Percentiles rank a stretch among this genome's conserved stretches.
Conservation (phyloP, 2,888 invertebrate genomes). For the Apocheima hispidaria region DNA sequence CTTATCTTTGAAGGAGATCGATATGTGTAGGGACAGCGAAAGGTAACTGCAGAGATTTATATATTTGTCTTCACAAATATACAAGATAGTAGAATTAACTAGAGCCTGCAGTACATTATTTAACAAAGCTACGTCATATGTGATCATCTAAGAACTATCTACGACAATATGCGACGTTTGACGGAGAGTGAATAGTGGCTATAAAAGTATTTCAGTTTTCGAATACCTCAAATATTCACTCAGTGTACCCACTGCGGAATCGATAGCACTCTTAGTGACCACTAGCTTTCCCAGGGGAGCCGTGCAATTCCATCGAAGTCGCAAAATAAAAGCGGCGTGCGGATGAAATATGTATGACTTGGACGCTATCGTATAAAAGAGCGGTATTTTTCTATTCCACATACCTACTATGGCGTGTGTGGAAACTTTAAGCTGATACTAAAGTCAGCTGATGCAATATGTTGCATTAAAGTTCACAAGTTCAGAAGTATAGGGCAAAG, state of each 20-base stretch:
- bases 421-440: conserved; percentile 48
- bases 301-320: conserved; percentile 36
- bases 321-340: conserved; percentile 37
- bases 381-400: conserved; percentile 29
- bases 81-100: background rate
- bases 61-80: background rate
- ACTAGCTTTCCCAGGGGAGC: conserved; percentile 36
- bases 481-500: conserved; percentile 42
- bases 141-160: no score
- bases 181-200: conserved; percentile 3
- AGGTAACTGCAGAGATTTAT: conserved; percentile 2
- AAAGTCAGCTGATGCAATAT: no score
- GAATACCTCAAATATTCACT: conserved; percentile 32
- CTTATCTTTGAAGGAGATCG: conserved; percentile 49
- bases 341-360: conserved; percentile 44
- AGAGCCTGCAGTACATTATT: background rate
- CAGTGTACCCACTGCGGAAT: conserved; percentile 37
- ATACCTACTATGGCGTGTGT: background rate
- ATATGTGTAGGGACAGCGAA: conserved; percentile 36
- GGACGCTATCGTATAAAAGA: conserved; percentile 37
- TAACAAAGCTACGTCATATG: background rate
- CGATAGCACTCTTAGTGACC: conserved; percentile 40
- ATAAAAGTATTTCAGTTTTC: conserved; percentile 10
- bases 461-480: no score
- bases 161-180: background rate